Evolutionary conservation across 1,140 invertebrate genomes (phyloP).

Genomic region (Zaprionus taronus): DNA sequence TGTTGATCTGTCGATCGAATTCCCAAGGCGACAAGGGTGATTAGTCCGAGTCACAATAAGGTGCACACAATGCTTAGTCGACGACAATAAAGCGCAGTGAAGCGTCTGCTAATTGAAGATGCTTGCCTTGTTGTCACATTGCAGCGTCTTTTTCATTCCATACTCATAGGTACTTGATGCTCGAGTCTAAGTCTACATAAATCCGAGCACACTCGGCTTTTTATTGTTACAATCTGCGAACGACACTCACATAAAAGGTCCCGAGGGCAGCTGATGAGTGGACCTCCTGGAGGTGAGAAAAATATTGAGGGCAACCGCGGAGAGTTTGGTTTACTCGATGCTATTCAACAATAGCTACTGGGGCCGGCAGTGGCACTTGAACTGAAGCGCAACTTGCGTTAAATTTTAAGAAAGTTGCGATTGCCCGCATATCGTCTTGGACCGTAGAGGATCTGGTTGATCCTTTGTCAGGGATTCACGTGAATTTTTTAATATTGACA

Average conservation of each 20-base stretch:
- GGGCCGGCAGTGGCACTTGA: conserved; percentile 20
- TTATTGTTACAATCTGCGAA: conserved; percentile 68
- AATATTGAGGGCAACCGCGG: conserved; percentile 67
- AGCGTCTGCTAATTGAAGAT: conserved; percentile 59
- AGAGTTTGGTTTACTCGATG: conserved; percentile 23
- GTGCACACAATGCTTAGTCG: conserved; percentile 43
- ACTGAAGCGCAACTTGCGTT: conserved; percentile 78
- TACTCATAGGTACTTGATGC: conserved; percentile 69
- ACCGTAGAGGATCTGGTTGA: conserved; percentile 19
- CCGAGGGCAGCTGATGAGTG: conserved; percentile 59
- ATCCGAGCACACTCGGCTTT: conserved; percentile 56
- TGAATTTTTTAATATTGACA: conserved; percentile 63
- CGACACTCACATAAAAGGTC: conserved; percentile 52
- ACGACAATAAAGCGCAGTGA: conserved; percentile 59
- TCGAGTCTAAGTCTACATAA: conserved; percentile 67
- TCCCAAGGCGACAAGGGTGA: conserved; percentile 42
- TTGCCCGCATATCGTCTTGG: conserved; percentile 71
- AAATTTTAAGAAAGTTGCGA: conserved; percentile 83
- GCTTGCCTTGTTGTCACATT: conserved; percentile 41
- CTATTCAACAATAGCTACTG: conserved; percentile 47
- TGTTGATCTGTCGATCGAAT: conserved; percentile 13
- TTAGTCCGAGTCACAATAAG: conserved; percentile 49
- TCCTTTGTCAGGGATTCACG: conserved; percentile 52
- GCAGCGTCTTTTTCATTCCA: conserved; percentile 39
- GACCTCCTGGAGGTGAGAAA: conserved; percentile 82